These are phyloP conservation scores for Drosophila serrata DNA, from an alignment of 1,140 invertebrate genomes.

Conservation along the genomic window DNA sequence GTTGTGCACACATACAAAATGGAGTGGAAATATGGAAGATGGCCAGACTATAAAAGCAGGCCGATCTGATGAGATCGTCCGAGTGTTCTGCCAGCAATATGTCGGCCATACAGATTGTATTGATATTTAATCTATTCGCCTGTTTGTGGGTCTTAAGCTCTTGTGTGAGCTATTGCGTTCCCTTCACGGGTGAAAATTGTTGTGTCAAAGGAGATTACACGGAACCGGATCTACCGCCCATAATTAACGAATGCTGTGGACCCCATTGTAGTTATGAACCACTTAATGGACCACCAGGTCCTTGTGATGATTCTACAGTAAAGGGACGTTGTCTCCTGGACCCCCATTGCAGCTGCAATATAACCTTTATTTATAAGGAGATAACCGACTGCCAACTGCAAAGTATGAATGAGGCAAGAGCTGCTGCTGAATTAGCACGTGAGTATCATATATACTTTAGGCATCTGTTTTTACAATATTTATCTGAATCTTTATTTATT, in stretches of 20 bases:
- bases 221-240: slow-evolving; percentile 27
- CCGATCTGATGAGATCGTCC: neutral
- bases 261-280: slow-evolving; percentile 9
- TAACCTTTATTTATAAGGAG: neutral
- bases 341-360: slow-evolving; percentile 6
- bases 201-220: neutral
- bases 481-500: neutral
- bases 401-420: neutral
- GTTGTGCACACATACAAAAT: slow-evolving; percentile 27
- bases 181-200: slow-evolving; percentile 7
- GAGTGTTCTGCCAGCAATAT: slow-evolving; percentile 3
- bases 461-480: too few relatives aligned
- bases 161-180: neutral
- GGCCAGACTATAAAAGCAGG: slow-evolving; percentile 33
- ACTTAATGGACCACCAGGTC: neutral
- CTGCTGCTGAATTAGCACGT: neutral
- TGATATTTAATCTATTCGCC: neutral
- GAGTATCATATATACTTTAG: neutral
- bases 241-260: slow-evolving; percentile 36
- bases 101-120: neutral
- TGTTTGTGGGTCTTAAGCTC: neutral
- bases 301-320: neutral
- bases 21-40: too few relatives aligned
- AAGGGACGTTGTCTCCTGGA: slow-evolving; percentile 15
- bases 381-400: neutral